These are phyloP conservation scores for Pseudomyrmex pallidus DNA, from an alignment of 1,140 invertebrate species.

Conservation along the genomic window DNA sequence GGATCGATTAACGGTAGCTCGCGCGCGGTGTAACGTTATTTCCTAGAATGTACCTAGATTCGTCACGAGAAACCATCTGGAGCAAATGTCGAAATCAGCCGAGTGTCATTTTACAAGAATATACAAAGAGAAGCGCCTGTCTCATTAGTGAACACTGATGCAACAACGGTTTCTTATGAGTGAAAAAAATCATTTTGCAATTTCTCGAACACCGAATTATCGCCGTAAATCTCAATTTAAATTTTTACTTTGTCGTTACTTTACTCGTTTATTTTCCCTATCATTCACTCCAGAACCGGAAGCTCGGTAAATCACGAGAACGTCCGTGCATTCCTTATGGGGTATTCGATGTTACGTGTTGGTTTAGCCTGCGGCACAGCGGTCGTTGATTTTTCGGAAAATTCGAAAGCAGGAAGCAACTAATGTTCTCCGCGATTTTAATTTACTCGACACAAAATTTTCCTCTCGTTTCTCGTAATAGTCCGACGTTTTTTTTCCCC, in stretches of 20 bases:
- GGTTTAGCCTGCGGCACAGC: not conserved
- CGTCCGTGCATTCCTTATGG: constrained; percentile 15
- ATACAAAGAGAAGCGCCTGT: constrained; percentile 30
- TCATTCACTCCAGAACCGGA: constrained; percentile 1
- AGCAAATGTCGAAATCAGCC: constrained; percentile 43
- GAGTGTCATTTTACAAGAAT: constrained; percentile 32
- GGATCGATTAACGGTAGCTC: constrained; percentile 58
- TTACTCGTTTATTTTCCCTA: not conserved
- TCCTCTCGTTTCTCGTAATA: constrained; percentile 56
- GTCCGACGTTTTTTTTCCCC: constrained; percentile 44
- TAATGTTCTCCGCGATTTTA: constrained; percentile 27
- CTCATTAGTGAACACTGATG: constrained; percentile 67
- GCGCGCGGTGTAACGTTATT: constrained; percentile 44
- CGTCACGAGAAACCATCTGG: constrained; percentile 31
- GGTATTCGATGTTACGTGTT: constrained; percentile 49
- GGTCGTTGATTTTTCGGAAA: constrained; percentile 58
- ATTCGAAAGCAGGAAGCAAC: constrained; percentile 68
- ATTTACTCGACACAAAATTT: constrained; percentile 60
- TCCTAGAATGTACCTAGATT: constrained; percentile 41
- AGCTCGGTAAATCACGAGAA: constrained; percentile 20
- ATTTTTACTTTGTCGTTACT: too few relatives aligned
- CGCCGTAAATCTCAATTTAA: too few relatives aligned
- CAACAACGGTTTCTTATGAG: not conserved
- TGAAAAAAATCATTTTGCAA: not conserved
- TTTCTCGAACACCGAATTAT: too few relatives aligned